Evolutionary conservation across 1,140 invertebrate genomes (phyloP), one percentile per base, ranked within the genome.

Genomic region (Eueides isabella): DNA sequence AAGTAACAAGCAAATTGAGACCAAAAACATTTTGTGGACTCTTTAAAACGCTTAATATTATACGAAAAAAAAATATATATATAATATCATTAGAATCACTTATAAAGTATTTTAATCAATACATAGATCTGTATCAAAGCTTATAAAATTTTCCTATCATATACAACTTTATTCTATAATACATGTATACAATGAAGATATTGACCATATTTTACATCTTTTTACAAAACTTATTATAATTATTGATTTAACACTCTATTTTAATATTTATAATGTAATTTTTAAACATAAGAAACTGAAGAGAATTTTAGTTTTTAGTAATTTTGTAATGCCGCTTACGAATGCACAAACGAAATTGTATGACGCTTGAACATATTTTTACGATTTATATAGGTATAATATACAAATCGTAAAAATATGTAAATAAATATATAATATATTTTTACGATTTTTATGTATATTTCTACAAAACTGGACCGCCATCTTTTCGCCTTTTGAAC

Each of bases 301-400:
- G 12, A 5, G 9, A 3, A 11, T 55, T 55, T 26, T 55, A 23
- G 7, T 2, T 2, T 55, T 55, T 26, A 23, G 26, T 55, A 19
- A 55, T 26, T 55, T 55, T 55, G 2, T 55, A 26, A 55, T 63
- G 30, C 5, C 65, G 65, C 71, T 73, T 73, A 62, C 31, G 55
- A 73, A 30, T 67, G 71, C 71, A 73, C 65, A 73, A 73, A 67
- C 71, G 65, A 73, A 73, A n/a, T 29, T 71, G 31, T 68, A 26
- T 41, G 63, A 62, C 35, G 61, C 38, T 61, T 62, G 31, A 61
- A 23, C 48, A 55, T 55, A 33, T 55, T 62, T 38, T 63, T 41
- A 33, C 28, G 1, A 26, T 38, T 63, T 28, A 44, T n/a, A 29
- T 55, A 30, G 48, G n/a, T n/a, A n/a, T n/a, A n/a, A n/a, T n/a